phyloP scores from a whole-genome alignment of 2,888 invertebrate species.

The Oegoconia quadripuncta region DNA sequence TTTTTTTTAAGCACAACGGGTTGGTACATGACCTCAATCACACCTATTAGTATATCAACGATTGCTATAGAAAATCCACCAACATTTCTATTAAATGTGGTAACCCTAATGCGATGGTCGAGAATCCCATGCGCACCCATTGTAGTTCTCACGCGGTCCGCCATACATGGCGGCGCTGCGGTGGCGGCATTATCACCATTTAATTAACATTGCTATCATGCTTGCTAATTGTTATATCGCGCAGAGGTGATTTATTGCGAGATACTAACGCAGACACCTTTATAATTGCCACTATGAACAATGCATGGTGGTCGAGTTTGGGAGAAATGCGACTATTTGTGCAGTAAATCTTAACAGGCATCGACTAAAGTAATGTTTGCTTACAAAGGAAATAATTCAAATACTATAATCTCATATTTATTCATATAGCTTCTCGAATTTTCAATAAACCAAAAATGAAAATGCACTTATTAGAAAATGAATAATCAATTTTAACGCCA shows the following conservation, averaged over 20 bases:
- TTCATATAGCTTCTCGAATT: no score
- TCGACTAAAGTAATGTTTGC: no score
- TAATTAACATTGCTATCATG: conserved; percentile 79
- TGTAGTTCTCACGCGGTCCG: conserved; percentile 38
- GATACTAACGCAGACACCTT: conserved; percentile 73
- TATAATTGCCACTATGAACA: conserved; percentile 64
- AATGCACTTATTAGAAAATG: conserved; percentile 11
- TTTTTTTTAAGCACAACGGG: no score
- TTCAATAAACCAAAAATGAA: no score
- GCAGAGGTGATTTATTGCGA: conserved; percentile 74
- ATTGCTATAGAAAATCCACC: no score
- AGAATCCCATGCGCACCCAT: not conserved
- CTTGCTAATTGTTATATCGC: conserved; percentile 79
- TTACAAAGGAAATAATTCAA: no score
- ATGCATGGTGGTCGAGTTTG: conserved; percentile 50
- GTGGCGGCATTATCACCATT: conserved; percentile 61
- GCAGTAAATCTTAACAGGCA: no score
- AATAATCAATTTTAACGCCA: conserved; percentile 27
- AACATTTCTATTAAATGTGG: no score
- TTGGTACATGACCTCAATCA: no score
- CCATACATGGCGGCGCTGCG: conserved; percentile 37
- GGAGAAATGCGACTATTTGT: not conserved
- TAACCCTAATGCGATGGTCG: not conserved
- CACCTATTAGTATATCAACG: no score
- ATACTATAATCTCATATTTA: no score